A percentile compares a stretch with the other conserved stretches of the same genome.
Conservation (phyloP, 2,797 vertebrate genomes). For the Anableps anableps region DNA sequence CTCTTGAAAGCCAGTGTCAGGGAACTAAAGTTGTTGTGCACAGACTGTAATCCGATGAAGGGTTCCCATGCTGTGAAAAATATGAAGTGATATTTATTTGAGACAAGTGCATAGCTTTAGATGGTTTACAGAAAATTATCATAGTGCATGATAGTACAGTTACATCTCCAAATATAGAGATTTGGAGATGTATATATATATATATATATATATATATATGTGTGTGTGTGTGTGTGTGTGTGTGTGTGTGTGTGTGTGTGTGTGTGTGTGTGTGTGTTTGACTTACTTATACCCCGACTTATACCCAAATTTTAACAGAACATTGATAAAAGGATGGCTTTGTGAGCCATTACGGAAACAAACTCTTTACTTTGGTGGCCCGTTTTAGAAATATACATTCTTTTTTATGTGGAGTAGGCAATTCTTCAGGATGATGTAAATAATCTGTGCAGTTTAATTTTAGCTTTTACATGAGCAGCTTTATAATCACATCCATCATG, state of each 20-base stretch:
- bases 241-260: too few relatives aligned
- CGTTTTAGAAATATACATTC: not conserved
- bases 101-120: not conserved
- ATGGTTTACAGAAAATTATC: not conserved
- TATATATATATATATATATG: too few relatives aligned
- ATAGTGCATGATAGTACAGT: not conserved
- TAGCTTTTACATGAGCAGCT: not conserved
- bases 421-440: not conserved
- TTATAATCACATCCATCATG: not conserved
- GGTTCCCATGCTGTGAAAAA: not conserved
- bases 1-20: not conserved
- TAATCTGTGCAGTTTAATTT: not conserved
- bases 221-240: too few relatives aligned
- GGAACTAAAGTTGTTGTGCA: not conserved
- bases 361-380: not conserved
- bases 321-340: not conserved
- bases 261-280: too few relatives aligned
- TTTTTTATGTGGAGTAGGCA: rapidly evolving
- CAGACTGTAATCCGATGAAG: not conserved
- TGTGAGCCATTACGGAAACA: not conserved
- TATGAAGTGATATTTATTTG: not conserved
- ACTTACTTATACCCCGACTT: too few relatives aligned
- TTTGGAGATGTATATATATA: too few relatives aligned
- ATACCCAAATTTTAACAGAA: not conserved
- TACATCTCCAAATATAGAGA: not conserved